Evolutionary conservation across 2,888 invertebrate genomes (phyloP).

Genomic region (Escarpia spicata): DNA sequence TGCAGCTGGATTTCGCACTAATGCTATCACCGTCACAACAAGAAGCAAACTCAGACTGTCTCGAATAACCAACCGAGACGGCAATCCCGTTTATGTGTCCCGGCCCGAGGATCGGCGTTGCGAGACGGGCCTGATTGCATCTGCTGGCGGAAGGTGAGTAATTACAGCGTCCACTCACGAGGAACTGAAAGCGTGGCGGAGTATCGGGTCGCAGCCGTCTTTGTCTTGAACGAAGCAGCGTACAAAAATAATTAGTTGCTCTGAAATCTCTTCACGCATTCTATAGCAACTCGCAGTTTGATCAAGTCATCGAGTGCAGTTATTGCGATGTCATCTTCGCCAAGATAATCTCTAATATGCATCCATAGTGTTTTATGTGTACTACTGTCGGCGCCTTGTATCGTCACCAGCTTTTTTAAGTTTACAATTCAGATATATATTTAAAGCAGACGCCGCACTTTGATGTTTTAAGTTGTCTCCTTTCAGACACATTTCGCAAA

Average conservation of each 20-base stretch:
- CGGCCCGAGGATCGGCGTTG: no score
- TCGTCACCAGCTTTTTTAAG: neutral
- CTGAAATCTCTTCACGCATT: neutral
- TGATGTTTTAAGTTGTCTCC: no score
- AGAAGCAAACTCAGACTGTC: neutral
- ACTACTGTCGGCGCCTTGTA: neutral
- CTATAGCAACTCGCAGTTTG: neutral
- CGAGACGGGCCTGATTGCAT: neutral
- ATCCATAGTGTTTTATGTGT: neutral
- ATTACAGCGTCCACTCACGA: neutral
- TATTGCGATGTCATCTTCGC: neutral
- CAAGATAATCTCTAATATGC: neutral
- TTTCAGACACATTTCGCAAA: no score
- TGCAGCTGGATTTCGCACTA: neutral
- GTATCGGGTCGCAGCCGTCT: neutral
- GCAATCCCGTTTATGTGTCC: neutral
- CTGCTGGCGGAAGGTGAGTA: neutral
- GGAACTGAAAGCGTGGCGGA: neutral
- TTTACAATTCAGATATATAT: neutral
- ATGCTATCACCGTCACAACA: neutral
- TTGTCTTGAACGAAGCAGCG: neutral
- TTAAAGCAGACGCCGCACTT: neutral
- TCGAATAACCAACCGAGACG: neutral
- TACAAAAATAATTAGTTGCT: neutral
- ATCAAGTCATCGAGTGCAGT: neutral